phyloP scores from a whole-genome alignment of 2,113 vertebrate species.

The Verasper variegatus region DNA sequence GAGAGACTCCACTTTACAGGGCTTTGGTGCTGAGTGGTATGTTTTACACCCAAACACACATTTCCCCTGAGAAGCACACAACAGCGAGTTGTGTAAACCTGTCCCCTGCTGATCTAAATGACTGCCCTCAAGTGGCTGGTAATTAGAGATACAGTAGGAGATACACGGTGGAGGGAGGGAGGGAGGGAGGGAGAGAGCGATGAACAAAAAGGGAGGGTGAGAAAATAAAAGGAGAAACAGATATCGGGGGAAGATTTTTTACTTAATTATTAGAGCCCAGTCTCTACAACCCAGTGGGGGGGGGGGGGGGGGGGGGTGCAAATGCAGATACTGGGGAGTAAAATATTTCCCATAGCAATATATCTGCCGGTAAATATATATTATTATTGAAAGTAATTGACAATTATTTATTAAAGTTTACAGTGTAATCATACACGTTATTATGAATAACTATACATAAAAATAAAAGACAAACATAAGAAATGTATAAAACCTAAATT shows the following conservation, averaged over 20 bases:
- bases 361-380: no score
- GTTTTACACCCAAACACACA: constrained; percentile 55
- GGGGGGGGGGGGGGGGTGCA: no score
- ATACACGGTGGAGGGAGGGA: background rate
- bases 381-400: no score
- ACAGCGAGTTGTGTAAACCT: constrained; percentile 38
- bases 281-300: no score
- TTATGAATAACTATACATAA: no score
- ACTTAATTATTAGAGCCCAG: background rate
- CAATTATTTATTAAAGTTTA: background rate
- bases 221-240: background rate
- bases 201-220: background rate
- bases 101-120: constrained; percentile 60
- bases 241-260: background rate
- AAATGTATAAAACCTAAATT: no score
- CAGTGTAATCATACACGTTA: no score
- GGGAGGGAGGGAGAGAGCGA: background rate
- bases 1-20: constrained; percentile 39
- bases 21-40: constrained; percentile 35
- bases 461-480: no score
- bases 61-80: constrained; percentile 37
- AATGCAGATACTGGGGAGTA: no score
- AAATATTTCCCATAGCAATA: no score
- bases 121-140: constrained; percentile 56
- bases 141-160: constrained; percentile 54